phyloP scores from a whole-genome alignment of 2,797 vertebrate species.

The Macropodus opercularis region DNA sequence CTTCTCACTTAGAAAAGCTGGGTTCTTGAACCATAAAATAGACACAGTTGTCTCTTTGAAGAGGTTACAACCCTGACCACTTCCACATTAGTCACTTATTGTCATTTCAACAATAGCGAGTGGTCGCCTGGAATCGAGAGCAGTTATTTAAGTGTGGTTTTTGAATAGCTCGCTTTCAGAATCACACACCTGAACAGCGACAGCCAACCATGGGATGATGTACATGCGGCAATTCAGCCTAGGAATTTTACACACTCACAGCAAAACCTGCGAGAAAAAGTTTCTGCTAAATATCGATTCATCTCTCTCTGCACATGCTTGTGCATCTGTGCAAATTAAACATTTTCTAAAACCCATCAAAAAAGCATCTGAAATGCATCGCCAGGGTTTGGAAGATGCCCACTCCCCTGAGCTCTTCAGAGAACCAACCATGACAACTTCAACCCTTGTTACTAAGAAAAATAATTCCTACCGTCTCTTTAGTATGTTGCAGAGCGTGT shows the following conservation, averaged over 20 bases:
- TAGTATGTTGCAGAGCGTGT: conserved; percentile 8
- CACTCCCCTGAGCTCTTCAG: conserved; percentile 22
- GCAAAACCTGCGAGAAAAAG: conserved; percentile 27
- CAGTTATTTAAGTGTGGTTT: conserved; percentile 17
- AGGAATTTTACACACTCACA: conserved; percentile 48
- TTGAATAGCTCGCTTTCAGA: conserved; percentile 3
- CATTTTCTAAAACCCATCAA: conserved; percentile 34
- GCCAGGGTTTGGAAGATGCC: conserved; percentile 17
- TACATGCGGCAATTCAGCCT: conserved; percentile 32
- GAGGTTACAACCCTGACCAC: conserved; percentile 63
- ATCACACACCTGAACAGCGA: neutral
- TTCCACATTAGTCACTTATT: conserved; percentile 64
- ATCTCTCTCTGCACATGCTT: neutral
- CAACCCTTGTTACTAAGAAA: conserved; percentile 29
- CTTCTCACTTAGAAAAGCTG: conserved; percentile 70
- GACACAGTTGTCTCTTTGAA: conserved; percentile 69
- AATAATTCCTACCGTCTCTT: neutral
- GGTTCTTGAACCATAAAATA: conserved; percentile 78
- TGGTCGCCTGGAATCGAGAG: conserved; percentile 19
- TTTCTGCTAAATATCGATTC: conserved; percentile 16
- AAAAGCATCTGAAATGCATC: conserved; percentile 34
- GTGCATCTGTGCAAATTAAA: conserved; percentile 31
- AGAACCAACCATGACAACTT: conserved; percentile 46
- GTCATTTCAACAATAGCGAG: conserved; percentile 45
- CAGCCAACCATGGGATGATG: neutral